Conservation (phyloP, 1,140 invertebrate genomes). For the Babylonia areolata region DNA sequence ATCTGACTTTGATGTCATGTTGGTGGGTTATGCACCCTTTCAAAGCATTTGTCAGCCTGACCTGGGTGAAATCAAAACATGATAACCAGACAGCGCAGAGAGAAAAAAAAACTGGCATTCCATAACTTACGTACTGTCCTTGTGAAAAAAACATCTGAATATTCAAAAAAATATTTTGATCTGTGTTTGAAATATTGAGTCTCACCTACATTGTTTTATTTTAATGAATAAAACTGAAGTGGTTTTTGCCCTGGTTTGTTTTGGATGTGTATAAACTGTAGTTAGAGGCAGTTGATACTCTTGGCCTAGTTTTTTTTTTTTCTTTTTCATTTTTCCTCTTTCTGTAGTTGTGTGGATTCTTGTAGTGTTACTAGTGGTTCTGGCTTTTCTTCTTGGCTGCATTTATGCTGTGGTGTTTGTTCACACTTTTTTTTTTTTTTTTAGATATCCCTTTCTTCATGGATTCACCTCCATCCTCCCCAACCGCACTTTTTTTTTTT, state of each 20-base stretch:
- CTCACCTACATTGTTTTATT: not conserved
- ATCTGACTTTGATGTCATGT: not conserved
- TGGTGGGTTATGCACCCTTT: not conserved
- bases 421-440: not conserved
- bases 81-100: not conserved
- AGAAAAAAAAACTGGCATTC: not conserved
- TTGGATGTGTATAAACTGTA: not conserved
- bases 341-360: not conserved
- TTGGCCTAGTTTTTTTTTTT: not conserved
- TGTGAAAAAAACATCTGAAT: not conserved
- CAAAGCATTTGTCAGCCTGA: not conserved
- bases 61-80: not conserved
- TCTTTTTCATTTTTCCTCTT: not conserved
- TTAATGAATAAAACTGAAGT: not conserved
- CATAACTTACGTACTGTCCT: not conserved
- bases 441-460: not conserved
- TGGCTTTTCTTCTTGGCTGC: not conserved
- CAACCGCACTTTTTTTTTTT: not conserved
- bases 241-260: not conserved
- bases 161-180: not conserved
- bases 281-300: not conserved
- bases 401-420: not conserved
- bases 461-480: not conserved
- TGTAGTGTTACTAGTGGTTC: not conserved
- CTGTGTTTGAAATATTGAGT: not conserved